Evolutionary conservation across 2,888 invertebrate species (phyloP).

Genomic region (Patella pellucida): DNA sequence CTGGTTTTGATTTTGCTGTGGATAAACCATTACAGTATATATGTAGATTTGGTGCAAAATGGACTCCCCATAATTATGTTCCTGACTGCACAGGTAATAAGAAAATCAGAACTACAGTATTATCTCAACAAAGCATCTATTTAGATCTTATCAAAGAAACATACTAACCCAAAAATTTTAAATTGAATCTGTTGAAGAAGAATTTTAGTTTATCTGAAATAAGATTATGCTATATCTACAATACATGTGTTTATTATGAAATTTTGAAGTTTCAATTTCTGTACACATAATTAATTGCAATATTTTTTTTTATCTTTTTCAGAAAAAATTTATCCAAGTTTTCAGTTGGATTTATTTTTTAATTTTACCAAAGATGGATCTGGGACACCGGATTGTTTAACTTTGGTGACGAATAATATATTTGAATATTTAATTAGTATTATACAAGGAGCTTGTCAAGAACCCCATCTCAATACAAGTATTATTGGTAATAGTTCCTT

Average conservation of each 20-base stretch:
- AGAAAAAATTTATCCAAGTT: conserved; percentile 38
- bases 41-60: conserved; percentile 41
- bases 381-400: conserved; percentile 21
- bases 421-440: conserved; percentile 2
- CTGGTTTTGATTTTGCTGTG: conserved; percentile 34
- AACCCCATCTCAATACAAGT: neutral
- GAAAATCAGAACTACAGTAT: no score
- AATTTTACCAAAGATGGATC: conserved; percentile 32
- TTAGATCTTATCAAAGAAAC: no score
- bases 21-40: conserved; percentile 39
- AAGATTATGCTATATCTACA: neutral
- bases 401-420: conserved; percentile 8
- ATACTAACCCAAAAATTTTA: no score
- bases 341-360: conserved; percentile 29
- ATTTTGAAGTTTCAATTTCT: no score
- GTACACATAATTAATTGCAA: no score
- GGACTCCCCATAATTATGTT: conserved; percentile 44
- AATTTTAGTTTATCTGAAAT: conserved; percentile 13
- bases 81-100: conserved; percentile 48
- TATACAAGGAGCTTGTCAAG: neutral
- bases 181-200: no score
- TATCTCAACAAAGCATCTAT: no score
- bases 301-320: conserved; percentile 3
- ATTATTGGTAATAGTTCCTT: neutral
- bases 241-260: neutral